phyloP scores from a whole-genome alignment of 2,888 invertebrate species.

The Oscheius sp. region DNA sequence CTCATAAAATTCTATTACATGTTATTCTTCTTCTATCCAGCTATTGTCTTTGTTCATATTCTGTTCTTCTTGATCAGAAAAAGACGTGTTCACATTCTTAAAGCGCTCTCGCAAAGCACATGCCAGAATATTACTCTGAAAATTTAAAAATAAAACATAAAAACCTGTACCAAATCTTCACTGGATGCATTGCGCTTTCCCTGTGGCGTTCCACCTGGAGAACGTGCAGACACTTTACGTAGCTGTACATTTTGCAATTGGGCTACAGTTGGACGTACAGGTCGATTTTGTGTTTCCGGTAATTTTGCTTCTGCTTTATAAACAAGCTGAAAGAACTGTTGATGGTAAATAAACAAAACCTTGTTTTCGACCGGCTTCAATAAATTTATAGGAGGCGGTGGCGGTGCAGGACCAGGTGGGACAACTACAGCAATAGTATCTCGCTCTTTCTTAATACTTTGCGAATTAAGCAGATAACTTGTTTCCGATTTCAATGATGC shows the following conservation, averaged over 20 bases:
- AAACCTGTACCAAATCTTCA: background rate
- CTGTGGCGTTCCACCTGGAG: conserved; percentile 7
- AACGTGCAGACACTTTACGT: conserved; percentile 4
- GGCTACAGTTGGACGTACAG: conserved; percentile 2
- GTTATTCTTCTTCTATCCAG: conserved; percentile 5
- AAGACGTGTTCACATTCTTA: background rate
- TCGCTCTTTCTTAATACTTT: background rate
- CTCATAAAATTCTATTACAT: background rate
- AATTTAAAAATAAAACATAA: background rate
- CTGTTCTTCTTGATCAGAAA: conserved; percentile 3
- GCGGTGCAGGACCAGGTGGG: background rate
- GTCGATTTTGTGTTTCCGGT: background rate
- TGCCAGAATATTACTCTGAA: conserved; percentile 2
- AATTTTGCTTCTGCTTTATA: background rate
- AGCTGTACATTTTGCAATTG: conserved; percentile 11
- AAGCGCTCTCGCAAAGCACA: background rate
- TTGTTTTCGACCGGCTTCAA: conserved; percentile 12
- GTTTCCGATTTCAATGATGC: background rate
- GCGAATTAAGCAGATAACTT: background rate
- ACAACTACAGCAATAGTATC: background rate
- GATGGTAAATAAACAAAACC: background rate
- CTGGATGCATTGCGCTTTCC: background rate
- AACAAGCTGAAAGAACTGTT: too few species aligned
- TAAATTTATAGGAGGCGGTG: conserved; percentile 6
- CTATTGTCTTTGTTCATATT: background rate